These are phyloP conservation scores for Acrocephalus arundinaceus DNA, from an alignment of 2,113 vertebrate genomes.

Conservation along the genomic window DNA sequence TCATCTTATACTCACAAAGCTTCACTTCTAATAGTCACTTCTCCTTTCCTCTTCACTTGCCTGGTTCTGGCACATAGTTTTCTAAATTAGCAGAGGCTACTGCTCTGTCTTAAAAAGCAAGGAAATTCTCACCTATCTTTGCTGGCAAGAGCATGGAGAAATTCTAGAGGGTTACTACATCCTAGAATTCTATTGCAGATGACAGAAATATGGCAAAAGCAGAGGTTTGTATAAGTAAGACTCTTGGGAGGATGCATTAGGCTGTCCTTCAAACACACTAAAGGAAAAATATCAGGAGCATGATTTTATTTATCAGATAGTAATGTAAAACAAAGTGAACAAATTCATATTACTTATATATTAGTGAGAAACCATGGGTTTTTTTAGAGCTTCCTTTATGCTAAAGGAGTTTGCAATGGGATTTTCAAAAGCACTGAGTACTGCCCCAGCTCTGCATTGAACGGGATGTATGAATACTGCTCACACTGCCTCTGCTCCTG, in stretches of 20 bases:
- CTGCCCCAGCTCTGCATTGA: not conserved
- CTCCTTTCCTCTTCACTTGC: constrained; percentile 52
- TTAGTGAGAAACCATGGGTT: not conserved
- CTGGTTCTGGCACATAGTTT: constrained; percentile 46
- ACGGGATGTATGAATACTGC: rapidly evolving
- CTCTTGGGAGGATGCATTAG: not conserved
- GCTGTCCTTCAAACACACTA: not conserved
- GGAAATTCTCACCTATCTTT: not conserved
- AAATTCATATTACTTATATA: not conserved
- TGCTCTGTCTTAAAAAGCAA: not conserved
- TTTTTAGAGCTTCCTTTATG: not conserved
- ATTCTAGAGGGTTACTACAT: not conserved
- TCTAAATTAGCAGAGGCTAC: constrained; percentile 45
- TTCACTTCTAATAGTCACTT: constrained; percentile 16
- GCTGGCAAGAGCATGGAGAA: not conserved
- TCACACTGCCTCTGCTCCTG: not conserved
- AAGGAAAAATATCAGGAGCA: not conserved
- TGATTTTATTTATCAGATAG: not conserved
- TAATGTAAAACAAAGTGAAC: not conserved
- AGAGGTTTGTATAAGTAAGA: not conserved
- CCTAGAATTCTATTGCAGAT: not conserved
- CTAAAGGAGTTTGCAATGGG: not conserved
- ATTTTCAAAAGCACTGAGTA: not conserved
- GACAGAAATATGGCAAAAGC: not conserved
- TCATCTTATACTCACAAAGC: constrained; percentile 56